Evolutionary conservation across 2,797 vertebrate species (phyloP).

Genomic region (Pogoniulus pusillus): DNA sequence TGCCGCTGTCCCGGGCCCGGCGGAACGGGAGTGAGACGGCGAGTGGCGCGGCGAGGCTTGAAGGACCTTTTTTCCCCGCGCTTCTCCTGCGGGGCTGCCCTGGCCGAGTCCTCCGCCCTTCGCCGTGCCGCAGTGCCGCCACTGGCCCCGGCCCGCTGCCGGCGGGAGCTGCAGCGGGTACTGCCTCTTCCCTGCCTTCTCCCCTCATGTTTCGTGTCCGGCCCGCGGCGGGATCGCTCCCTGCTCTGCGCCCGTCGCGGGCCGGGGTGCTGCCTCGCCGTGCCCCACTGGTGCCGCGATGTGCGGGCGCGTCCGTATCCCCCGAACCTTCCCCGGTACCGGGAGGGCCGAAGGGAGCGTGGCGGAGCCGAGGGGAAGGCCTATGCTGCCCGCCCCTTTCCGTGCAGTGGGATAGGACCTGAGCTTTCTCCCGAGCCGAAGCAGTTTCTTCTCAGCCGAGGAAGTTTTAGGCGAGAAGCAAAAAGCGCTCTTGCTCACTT

Average conservation of each 20-base stretch:
- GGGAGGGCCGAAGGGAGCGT: neutral
- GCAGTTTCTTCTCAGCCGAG: neutral
- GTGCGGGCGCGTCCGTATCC: neutral
- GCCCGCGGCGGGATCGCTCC: neutral
- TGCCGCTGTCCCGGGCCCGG: neutral
- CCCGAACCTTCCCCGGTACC: neutral
- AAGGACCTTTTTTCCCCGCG: neutral
- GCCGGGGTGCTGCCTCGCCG: neutral
- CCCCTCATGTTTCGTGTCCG: neutral
- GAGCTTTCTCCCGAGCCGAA: neutral
- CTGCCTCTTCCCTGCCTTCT: neutral
- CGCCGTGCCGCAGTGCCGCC: neutral
- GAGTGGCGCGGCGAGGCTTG: neutral
- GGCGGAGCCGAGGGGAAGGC: neutral
- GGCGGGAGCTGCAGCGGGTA: neutral
- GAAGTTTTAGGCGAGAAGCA: neutral
- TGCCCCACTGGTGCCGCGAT: neutral
- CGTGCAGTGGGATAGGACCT: accelerated
- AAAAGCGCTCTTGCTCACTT: neutral
- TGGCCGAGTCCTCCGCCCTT: neutral
- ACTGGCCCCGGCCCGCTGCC: neutral
- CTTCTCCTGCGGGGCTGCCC: neutral
- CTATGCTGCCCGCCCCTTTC: neutral
- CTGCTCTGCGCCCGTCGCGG: neutral
- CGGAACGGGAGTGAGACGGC: neutral